A percentile compares a stretch with the other conserved stretches of the same genome.
Conservation (phyloP, 2,888 invertebrate genomes). For the Agonopterix subpropinquella region DNA sequence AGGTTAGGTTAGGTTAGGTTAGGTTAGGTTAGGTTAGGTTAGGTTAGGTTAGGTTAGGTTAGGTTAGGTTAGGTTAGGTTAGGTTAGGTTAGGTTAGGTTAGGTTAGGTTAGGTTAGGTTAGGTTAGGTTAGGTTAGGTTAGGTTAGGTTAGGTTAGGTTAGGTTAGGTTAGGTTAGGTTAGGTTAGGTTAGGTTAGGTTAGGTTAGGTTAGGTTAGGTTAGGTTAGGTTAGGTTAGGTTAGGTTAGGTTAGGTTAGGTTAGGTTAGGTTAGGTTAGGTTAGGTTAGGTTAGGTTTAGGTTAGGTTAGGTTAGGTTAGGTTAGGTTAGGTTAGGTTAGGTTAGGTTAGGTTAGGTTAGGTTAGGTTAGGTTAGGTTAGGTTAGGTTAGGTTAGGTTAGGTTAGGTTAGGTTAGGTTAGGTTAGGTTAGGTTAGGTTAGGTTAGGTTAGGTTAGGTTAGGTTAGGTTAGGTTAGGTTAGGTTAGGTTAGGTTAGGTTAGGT, state of each 20-base stretch:
- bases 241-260: conserved; percentile 7
- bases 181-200: conserved; percentile 5
- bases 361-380: conserved; percentile 9
- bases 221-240: conserved; percentile 3
- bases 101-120: too few relatives aligned
- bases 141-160: too few relatives aligned
- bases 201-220: conserved; percentile 6
- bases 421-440: conserved; percentile 6
- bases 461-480: conserved; percentile 8
- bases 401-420: too few relatives aligned
- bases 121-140: conserved; percentile 15
- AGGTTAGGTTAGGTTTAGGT: too few relatives aligned
- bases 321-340: too few relatives aligned
- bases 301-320: too few relatives aligned
- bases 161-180: not conserved
- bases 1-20: conserved; percentile 19
- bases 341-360: too few relatives aligned
- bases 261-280: conserved; percentile 11
- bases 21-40: too few relatives aligned
- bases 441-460: conserved; percentile 7
- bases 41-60: conserved; percentile 21
- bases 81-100: conserved; percentile 19
- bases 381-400: conserved; percentile 4
- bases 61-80: conserved; percentile 18
- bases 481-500: conserved; percentile 10